These are phyloP conservation scores for Hemithea aestivaria DNA, from an alignment of 2,888 invertebrate species.

Conservation along the genomic window DNA sequence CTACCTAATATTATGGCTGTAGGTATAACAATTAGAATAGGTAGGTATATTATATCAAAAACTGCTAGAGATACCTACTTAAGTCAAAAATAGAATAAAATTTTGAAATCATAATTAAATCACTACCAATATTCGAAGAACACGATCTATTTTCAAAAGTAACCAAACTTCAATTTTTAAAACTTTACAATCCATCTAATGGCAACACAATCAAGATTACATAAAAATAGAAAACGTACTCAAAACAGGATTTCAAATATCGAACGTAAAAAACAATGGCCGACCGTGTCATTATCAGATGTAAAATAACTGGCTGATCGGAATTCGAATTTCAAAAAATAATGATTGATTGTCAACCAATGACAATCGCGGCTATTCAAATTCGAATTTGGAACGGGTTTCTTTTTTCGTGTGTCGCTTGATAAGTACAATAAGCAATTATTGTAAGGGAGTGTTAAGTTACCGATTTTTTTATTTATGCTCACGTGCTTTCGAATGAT, in stretches of 20 bases:
- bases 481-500: too few relatives aligned
- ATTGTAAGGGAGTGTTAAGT: constrained; percentile 35
- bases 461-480: constrained; percentile 31
- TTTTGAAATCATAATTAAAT: too few relatives aligned
- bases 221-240: constrained; percentile 31
- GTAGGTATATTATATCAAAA: too few relatives aligned
- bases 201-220: constrained; percentile 29
- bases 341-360: constrained; percentile 77
- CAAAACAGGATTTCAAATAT: constrained; percentile 34
- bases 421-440: constrained; percentile 63
- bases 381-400: constrained; percentile 72
- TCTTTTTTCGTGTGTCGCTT: constrained; percentile 59
- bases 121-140: too few relatives aligned
- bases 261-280: constrained; percentile 30
- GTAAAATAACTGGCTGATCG: constrained; percentile 48
- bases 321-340: constrained; percentile 67
- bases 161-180: constrained; percentile 13
- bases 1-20: too few relatives aligned
- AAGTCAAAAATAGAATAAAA: too few relatives aligned
- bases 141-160: background rate
- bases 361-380: constrained; percentile 73
- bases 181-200: constrained; percentile 22
- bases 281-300: constrained; percentile 41
- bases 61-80: too few relatives aligned
- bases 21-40: too few relatives aligned